A percentile compares a stretch with the other conserved stretches of the same genome.
Conservation (phyloP, 1,140 invertebrate genomes). For the Drosophila arizonae region DNA sequence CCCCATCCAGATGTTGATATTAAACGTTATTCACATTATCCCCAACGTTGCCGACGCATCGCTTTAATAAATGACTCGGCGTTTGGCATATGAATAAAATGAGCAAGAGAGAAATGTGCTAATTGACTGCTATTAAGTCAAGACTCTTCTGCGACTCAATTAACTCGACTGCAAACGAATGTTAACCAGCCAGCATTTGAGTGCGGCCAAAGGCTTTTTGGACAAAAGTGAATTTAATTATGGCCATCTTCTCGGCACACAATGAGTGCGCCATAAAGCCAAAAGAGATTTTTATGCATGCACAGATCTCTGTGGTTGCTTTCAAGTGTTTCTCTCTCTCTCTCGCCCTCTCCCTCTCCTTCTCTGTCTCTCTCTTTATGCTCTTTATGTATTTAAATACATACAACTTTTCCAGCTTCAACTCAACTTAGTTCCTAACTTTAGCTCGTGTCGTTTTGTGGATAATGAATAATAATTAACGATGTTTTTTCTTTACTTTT, state of each 20-base stretch:
- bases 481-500: neutral
- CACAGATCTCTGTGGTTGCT: neutral
- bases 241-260: constrained; percentile 17
- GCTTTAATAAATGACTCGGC: constrained; percentile 35
- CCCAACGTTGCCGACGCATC: neutral
- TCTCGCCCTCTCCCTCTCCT: too few relatives aligned
- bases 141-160: constrained; percentile 48
- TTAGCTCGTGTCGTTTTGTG: neutral
- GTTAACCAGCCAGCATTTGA: constrained; percentile 41
- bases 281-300: neutral
- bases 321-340: too few relatives aligned
- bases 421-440: neutral
- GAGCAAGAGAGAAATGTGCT: constrained; percentile 20
- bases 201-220: constrained; percentile 7
- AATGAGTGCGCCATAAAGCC: constrained; percentile 1
- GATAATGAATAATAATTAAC: neutral
- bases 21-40: constrained; percentile 6
- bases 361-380: too few relatives aligned
- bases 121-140: constrained; percentile 63
- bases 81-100: constrained; percentile 11
- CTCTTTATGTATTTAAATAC: neutral
- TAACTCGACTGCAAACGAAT: constrained; percentile 63
- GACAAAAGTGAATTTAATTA: constrained; percentile 45
- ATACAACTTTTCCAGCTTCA: neutral
- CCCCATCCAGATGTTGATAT: constrained; percentile 16